Evolutionary conservation across 2,888 invertebrate species (phyloP).

Genomic region (Zhuqinia jingwanae): DNA sequence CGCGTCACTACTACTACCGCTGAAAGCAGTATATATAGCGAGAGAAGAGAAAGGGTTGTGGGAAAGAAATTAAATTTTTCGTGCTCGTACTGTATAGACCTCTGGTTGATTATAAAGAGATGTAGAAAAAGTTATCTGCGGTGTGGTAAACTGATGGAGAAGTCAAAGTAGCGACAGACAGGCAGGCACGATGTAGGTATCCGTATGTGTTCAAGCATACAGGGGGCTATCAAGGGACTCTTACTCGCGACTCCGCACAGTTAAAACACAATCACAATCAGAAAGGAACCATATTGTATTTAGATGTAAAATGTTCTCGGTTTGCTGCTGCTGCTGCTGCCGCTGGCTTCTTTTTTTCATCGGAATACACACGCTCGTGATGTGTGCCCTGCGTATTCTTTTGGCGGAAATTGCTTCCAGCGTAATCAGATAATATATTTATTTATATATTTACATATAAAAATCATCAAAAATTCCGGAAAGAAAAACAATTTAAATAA

Average conservation of each 20-base stretch:
- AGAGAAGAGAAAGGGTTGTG: not conserved
- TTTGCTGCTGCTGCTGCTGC: too few species aligned
- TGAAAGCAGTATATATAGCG: not conserved
- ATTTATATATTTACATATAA: not conserved
- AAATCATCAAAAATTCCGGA: not conserved
- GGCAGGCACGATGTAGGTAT: not conserved
- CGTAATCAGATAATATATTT: not conserved
- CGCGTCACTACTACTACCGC: too few species aligned
- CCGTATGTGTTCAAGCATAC: too few species aligned
- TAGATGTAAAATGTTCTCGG: too few species aligned
- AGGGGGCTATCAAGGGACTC: slow-evolving; percentile 9
- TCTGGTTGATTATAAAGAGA: not conserved
- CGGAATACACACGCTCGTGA: too few species aligned
- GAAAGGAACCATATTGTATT: not conserved
- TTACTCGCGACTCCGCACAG: not conserved
- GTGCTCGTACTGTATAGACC: too few species aligned
- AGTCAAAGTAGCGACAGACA: not conserved
- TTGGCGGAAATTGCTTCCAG: slow-evolving; percentile 2
- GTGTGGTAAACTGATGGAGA: not conserved
- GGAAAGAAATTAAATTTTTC: not conserved
- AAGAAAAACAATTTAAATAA: slow-evolving; percentile 18
- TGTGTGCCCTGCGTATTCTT: too few species aligned
- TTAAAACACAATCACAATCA: slow-evolving; percentile 33
- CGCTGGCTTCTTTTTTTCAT: too few species aligned
- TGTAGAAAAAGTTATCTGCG: not conserved